Percentiles rank a stretch among this genome's conserved stretches.
Conservation (phyloP, 1,140 invertebrate genomes). For the Listronotus oregonensis region DNA sequence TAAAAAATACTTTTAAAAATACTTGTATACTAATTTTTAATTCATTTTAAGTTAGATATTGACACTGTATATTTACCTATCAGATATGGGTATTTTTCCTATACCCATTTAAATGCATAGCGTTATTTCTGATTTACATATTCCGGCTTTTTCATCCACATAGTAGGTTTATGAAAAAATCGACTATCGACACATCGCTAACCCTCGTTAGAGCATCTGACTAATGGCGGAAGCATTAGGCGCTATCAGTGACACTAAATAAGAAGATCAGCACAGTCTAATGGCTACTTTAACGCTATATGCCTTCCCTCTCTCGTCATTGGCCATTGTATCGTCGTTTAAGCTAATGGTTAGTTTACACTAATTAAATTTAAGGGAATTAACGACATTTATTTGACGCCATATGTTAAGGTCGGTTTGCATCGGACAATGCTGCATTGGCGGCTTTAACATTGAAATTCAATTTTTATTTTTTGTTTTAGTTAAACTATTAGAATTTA, state of each 20-base stretch:
- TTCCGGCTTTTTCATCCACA: neutral
- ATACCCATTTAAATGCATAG: too few relatives aligned
- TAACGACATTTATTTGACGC: conserved; percentile 5
- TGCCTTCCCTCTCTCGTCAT: conserved; percentile 1
- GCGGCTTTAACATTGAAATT: too few relatives aligned
- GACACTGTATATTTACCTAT: too few relatives aligned
- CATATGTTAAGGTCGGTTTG: neutral
- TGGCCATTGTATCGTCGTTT: conserved; percentile 9
- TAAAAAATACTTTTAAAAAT: too few relatives aligned
- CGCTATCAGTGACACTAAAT: conserved; percentile 33
- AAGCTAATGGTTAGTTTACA: conserved; percentile 8
- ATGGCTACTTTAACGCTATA: conserved; percentile 18
- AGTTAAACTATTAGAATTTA: too few relatives aligned
- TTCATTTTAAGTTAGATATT: too few relatives aligned
- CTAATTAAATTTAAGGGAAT: conserved; percentile 14
- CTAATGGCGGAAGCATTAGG: conserved; percentile 31
- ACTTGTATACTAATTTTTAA: too few relatives aligned
- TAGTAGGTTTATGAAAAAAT: conserved; percentile 15
- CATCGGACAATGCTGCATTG: too few relatives aligned
- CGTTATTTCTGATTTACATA: too few relatives aligned
- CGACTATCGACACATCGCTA: conserved; percentile 21
- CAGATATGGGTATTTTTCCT: too few relatives aligned
- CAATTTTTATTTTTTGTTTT: too few relatives aligned
- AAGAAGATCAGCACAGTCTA: conserved; percentile 23
- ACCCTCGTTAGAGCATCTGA: conserved; percentile 31